phyloP scores from a whole-genome alignment of 2,888 invertebrate species.

The Diplazon laetatorius region DNA sequence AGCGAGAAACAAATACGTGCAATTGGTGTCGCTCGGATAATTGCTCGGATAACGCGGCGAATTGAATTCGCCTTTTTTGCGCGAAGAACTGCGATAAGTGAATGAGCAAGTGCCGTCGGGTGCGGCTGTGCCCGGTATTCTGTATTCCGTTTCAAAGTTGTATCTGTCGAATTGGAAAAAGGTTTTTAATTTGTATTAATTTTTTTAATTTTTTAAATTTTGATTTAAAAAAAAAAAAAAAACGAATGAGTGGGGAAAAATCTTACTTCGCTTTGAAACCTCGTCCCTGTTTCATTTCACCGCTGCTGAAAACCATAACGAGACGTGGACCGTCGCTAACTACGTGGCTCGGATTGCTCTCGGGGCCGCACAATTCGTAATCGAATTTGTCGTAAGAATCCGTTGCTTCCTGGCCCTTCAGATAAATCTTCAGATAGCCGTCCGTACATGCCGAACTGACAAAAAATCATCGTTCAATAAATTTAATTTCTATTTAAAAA shows the following conservation, averaged over 20 bases:
- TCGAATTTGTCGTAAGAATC: slow-evolving; percentile 97
- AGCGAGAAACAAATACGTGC: slow-evolving; percentile 95
- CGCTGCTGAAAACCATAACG: slow-evolving; percentile 97
- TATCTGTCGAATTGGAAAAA: slow-evolving; percentile 76
- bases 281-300: slow-evolving; percentile 91
- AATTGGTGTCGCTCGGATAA: slow-evolving; percentile 97
- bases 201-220: not conserved
- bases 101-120: slow-evolving; percentile 96
- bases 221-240: not conserved
- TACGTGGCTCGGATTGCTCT: slow-evolving; percentile 89
- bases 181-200: not conserved
- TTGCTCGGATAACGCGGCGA: slow-evolving; percentile 98
- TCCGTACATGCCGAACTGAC: slow-evolving; percentile 89
- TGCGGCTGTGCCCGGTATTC: slow-evolving; percentile 96
- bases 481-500: no score
- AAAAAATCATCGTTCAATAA: not conserved
- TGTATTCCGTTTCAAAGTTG: slow-evolving; percentile 89
- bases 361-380: slow-evolving; percentile 94
- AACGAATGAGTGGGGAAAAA: slow-evolving; percentile 17
- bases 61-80: slow-evolving; percentile 96
- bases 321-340: slow-evolving; percentile 96
- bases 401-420: slow-evolving; percentile 95
- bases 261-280: slow-evolving; percentile 93
- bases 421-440: slow-evolving; percentile 94
- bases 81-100: slow-evolving; percentile 93